phyloP scores from a whole-genome alignment of 2,888 invertebrate genomes.

The Erynnis tages region DNA sequence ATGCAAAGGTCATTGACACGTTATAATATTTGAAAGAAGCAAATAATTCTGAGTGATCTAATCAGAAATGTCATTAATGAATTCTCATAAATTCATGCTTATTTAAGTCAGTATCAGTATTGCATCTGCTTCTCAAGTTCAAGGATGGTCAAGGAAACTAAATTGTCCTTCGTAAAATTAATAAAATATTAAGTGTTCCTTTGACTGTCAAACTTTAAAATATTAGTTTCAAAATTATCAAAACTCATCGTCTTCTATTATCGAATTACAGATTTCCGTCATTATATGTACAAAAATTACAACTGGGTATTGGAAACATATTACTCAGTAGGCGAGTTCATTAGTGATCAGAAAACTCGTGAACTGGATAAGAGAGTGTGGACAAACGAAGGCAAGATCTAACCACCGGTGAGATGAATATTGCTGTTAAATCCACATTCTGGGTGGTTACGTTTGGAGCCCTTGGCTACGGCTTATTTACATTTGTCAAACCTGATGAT shows the following conservation, averaged over 20 bases:
- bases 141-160: too few relatives aligned
- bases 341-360: conserved; percentile 78
- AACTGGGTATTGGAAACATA: conserved; percentile 85
- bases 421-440: conserved; percentile 75
- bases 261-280: conserved; percentile 83
- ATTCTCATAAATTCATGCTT: neutral
- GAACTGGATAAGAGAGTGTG: conserved; percentile 80
- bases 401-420: conserved; percentile 69
- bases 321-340: conserved; percentile 85
- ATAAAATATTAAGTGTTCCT: too few relatives aligned
- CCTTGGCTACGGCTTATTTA: conserved; percentile 82
- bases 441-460: conserved; percentile 83
- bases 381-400: conserved; percentile 77
- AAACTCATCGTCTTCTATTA: too few relatives aligned
- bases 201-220: too few relatives aligned
- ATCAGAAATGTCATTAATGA: neutral
- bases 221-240: too few relatives aligned
- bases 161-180: too few relatives aligned
- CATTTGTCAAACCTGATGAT: conserved; percentile 79
- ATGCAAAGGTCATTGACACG: too few relatives aligned
- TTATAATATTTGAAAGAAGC: too few relatives aligned
- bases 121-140: too few relatives aligned
- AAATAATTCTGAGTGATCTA: too few relatives aligned
- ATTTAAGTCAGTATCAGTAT: too few relatives aligned
- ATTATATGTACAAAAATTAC: conserved; percentile 84